A percentile compares a stretch with the other conserved stretches of the same genome.
These are phyloP conservation scores for Lepidocyrtinus sp. DNA, from an alignment of 2,888 invertebrate species.

Conservation along the genomic window DNA sequence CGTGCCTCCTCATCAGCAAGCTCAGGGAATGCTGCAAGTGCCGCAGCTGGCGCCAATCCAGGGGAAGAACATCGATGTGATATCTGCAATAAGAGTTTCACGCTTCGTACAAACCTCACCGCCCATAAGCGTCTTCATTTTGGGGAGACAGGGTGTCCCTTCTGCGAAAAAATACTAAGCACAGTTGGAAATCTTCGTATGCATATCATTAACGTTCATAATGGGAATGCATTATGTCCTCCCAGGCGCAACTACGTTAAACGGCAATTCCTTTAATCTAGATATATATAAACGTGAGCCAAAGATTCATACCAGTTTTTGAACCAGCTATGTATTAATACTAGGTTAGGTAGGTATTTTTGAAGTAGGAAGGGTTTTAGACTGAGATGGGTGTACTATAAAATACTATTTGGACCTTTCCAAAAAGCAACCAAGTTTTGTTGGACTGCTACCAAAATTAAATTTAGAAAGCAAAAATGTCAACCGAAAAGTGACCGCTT, in stretches of 20 bases:
- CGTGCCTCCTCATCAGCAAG: conserved; percentile 20
- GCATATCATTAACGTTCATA: conserved; percentile 64
- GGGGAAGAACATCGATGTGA: conserved; percentile 60
- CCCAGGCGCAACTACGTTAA: conserved; percentile 47
- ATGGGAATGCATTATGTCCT: conserved; percentile 48
- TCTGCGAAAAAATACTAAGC: conserved; percentile 61
- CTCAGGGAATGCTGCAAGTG: neutral
- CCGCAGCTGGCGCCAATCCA: neutral
- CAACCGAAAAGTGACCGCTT: too few relatives aligned
- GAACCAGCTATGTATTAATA: too few relatives aligned
- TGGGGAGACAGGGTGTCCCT: conserved; percentile 65
- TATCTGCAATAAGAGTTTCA: conserved; percentile 66
- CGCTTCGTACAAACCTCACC: conserved; percentile 62
- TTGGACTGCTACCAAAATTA: too few relatives aligned
- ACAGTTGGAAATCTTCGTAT: conserved; percentile 64
- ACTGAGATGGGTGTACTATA: too few relatives aligned
- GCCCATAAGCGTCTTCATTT: conserved; percentile 65
- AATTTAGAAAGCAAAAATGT: too few relatives aligned
- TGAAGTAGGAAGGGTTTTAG: too few relatives aligned
- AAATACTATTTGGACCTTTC: too few relatives aligned
- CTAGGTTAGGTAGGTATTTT: too few relatives aligned
- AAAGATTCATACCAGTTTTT: conserved; percentile 1
- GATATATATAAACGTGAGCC: neutral
- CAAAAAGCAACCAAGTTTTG: too few relatives aligned
- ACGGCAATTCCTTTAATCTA: conserved; percentile 41